phyloP scores from a whole-genome alignment of 2,113 vertebrate species.

The Eudyptes chrysolophus region DNA sequence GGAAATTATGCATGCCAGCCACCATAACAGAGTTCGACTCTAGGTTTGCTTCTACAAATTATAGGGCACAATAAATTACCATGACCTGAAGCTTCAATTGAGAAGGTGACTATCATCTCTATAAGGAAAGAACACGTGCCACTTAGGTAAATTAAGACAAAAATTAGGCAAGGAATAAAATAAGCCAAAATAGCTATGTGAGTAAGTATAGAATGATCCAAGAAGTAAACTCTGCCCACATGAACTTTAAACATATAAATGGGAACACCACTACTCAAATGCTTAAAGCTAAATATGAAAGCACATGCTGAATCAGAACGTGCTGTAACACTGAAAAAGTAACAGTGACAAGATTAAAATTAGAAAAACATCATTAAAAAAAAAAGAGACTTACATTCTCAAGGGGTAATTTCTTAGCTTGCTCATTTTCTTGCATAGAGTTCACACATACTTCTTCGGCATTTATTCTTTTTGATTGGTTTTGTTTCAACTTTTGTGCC shows the following conservation, averaged over 20 bases:
- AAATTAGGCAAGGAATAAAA: neutral
- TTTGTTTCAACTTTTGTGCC: conserved; percentile 88
- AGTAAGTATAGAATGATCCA: neutral
- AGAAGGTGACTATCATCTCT: neutral
- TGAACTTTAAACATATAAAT: neutral
- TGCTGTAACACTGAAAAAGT: neutral
- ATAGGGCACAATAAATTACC: neutral
- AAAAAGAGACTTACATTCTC: conserved; percentile 56
- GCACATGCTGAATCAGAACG: neutral
- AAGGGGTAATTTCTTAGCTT: neutral
- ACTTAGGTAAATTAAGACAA: neutral
- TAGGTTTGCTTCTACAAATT: neutral
- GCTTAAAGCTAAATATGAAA: neutral
- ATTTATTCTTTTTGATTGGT: conserved; percentile 73
- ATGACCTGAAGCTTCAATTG: neutral
- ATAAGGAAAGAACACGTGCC: neutral
- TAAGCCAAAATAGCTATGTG: neutral
- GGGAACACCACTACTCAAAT: neutral
- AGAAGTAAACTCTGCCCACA: neutral
- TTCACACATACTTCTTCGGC: conserved; percentile 5
- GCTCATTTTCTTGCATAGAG: conserved; percentile 36
- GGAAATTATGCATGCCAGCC: too few relatives aligned
- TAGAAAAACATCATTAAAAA: neutral
- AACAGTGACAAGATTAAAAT: neutral
- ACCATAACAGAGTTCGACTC: too few relatives aligned